Percentiles rank a stretch among this genome's conserved stretches.
These are phyloP conservation scores for Gephyroberyx darwinii DNA, from an alignment of 2,797 vertebrate species.

Conservation along the genomic window DNA sequence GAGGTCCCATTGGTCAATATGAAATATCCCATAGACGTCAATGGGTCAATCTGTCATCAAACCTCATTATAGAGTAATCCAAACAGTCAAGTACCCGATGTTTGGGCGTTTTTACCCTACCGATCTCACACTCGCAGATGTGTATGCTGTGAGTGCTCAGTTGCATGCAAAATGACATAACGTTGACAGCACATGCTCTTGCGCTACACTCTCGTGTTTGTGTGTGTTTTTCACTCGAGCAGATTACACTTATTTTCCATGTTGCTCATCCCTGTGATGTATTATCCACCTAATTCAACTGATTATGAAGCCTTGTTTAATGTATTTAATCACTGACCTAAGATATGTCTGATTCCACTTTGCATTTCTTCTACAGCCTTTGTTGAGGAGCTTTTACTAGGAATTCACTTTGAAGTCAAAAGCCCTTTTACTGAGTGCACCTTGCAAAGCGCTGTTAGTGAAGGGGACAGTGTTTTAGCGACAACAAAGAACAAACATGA, in stretches of 20 bases:
- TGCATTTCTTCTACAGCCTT: slow-evolving; percentile 14
- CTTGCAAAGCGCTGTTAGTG: slow-evolving; percentile 31
- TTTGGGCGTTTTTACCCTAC: slow-evolving; percentile 67
- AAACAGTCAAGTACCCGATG: slow-evolving; percentile 66
- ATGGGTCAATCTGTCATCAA: slow-evolving; percentile 59
- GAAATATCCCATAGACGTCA: slow-evolving; percentile 43
- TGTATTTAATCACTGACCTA: slow-evolving; percentile 63
- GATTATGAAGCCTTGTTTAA: slow-evolving; percentile 61
- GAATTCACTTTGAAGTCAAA: slow-evolving; percentile 48
- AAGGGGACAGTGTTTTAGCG: slow-evolving; percentile 52
- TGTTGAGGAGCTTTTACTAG: slow-evolving; percentile 14
- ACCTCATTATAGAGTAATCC: slow-evolving; percentile 76
- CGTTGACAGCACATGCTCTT: slow-evolving; percentile 66
- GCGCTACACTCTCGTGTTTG: slow-evolving; percentile 43
- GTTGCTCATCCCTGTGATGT: slow-evolving; percentile 72
- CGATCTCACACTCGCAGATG: slow-evolving; percentile 64
- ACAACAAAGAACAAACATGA: slow-evolving; percentile 68
- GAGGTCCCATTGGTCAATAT: slow-evolving; percentile 50
- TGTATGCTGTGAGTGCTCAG: slow-evolving; percentile 51
- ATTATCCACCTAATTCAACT: slow-evolving; percentile 64
- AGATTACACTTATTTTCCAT: slow-evolving; percentile 74
- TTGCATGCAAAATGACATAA: slow-evolving; percentile 77
- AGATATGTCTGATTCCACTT: slow-evolving; percentile 62
- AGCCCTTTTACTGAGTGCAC: slow-evolving; percentile 44
- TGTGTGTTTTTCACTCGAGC: slow-evolving; percentile 57